Percentiles rank a stretch among this genome's conserved stretches.
Evolutionary conservation across 2,888 invertebrate genomes (phyloP).

Genomic region (Cephonodes hylas): DNA sequence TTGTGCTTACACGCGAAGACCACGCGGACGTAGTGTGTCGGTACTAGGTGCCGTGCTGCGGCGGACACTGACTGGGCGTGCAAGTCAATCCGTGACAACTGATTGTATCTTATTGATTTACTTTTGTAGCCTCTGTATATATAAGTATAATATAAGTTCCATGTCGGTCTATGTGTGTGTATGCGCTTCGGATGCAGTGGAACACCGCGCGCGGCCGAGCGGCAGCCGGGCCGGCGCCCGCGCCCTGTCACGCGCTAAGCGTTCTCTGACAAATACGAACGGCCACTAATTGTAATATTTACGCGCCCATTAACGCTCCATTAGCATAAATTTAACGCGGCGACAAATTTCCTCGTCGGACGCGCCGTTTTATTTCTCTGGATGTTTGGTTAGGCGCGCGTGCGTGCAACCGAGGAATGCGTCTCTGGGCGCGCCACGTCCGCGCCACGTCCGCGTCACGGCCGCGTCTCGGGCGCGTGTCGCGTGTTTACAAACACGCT

Average conservation of each 20-base stretch:
- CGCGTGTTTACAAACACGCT: slow-evolving; percentile 63
- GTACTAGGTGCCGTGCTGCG: no score
- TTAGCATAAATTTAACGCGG: slow-evolving; percentile 67
- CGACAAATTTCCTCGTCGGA: slow-evolving; percentile 51
- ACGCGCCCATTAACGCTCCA: slow-evolving; percentile 62
- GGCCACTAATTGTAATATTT: slow-evolving; percentile 53
- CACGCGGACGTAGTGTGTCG: no score
- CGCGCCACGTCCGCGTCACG: slow-evolving; percentile 29
- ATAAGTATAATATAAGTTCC: no score
- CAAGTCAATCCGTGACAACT: no score
- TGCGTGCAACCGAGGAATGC: slow-evolving; percentile 50
- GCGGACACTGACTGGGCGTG: no score
- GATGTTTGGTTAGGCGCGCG: slow-evolving; percentile 49
- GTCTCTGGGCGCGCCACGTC: slow-evolving; percentile 13
- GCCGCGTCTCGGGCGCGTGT: slow-evolving; percentile 31
- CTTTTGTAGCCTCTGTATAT: no score
- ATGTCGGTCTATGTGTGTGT: background rate
- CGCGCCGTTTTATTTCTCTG: slow-evolving; percentile 41
- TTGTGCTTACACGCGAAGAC: no score
- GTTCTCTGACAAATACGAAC: slow-evolving; percentile 32
- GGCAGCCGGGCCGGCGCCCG: background rate
- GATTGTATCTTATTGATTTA: no score
- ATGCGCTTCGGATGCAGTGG: background rate
- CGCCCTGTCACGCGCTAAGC: slow-evolving; percentile 13
- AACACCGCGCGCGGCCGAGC: background rate